These are phyloP conservation scores for Chionis minor DNA, from an alignment of 2,113 vertebrate species.

Conservation along the genomic window DNA sequence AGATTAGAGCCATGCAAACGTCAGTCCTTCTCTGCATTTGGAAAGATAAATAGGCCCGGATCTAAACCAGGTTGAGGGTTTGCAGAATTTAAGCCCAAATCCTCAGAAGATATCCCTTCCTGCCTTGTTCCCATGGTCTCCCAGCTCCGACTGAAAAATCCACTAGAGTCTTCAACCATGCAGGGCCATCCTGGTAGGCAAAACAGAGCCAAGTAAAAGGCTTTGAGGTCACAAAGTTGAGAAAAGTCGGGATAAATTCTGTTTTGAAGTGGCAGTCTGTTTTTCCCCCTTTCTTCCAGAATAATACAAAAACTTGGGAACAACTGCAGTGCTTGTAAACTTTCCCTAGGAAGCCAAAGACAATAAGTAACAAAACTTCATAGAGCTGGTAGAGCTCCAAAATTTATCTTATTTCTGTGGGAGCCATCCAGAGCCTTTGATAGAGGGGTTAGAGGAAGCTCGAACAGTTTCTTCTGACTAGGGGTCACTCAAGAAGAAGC, in stretches of 20 bases:
- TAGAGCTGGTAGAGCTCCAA: conserved; percentile 35
- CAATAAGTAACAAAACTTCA: conserved; percentile 44
- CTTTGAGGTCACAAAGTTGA: neutral
- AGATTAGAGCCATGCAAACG: neutral
- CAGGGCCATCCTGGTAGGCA: neutral
- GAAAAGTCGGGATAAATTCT: neutral
- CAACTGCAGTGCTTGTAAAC: neutral
- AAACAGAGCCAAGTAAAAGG: neutral
- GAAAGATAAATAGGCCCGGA: neutral
- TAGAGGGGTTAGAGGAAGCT: neutral
- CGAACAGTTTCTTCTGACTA: neutral
- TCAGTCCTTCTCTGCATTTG: neutral
- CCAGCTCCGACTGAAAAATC: neutral
- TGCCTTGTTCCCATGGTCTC: neutral
- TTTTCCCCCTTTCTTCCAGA: neutral
- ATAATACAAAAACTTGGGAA: neutral
- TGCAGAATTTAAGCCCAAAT: neutral
- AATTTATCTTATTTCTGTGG: conserved; percentile 26
- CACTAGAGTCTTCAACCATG: neutral
- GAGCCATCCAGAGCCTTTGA: conserved; percentile 29
- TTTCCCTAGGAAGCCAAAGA: conserved; percentile 40
- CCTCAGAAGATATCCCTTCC: neutral
- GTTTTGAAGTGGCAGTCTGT: conserved; percentile 9
- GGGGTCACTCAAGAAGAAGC: neutral
- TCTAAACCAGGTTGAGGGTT: neutral